Conservation (phyloP, 2,888 invertebrate genomes). For the Erebia palarica region DNA sequence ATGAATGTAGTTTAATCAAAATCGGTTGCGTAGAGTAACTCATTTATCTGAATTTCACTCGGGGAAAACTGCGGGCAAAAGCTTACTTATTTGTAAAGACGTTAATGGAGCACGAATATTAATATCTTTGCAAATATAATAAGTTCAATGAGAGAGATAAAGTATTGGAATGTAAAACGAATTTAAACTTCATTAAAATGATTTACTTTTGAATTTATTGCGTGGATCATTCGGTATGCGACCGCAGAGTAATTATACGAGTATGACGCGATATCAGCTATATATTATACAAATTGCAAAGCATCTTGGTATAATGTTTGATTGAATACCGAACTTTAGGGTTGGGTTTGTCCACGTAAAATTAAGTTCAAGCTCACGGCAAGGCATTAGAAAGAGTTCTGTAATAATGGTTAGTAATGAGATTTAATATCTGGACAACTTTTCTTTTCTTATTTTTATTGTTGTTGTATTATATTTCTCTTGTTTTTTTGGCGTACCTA, state of each 20-base stretch:
- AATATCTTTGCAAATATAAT: neutral
- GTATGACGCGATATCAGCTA: neutral
- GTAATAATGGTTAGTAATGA: no score
- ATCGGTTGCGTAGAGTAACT: neutral
- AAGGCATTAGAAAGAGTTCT: no score
- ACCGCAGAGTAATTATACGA: slow-evolving; percentile 25
- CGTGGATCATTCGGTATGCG: slow-evolving; percentile 24
- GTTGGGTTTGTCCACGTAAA: neutral
- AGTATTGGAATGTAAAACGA: slow-evolving; percentile 15
- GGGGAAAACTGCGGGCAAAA: slow-evolving; percentile 31
- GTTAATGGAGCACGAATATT: neutral
- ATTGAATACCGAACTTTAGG: slow-evolving; percentile 1
- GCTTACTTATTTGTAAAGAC: neutral
- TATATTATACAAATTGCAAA: slow-evolving; percentile 7
- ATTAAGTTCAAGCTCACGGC: no score
- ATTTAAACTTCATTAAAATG: slow-evolving; percentile 19
- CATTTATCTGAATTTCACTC: neutral
- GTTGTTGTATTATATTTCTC: no score
- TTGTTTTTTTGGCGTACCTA: no score
- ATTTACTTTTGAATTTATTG: slow-evolving; percentile 31
- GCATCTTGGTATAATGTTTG: slow-evolving; percentile 14
- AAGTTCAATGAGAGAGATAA: slow-evolving; percentile 16
- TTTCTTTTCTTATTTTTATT: no score
- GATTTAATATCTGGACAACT: no score
- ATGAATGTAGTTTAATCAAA: no score